phyloP scores from a whole-genome alignment of 2,113 vertebrate genomes.

The Aspiorhynchus laticeps region DNA sequence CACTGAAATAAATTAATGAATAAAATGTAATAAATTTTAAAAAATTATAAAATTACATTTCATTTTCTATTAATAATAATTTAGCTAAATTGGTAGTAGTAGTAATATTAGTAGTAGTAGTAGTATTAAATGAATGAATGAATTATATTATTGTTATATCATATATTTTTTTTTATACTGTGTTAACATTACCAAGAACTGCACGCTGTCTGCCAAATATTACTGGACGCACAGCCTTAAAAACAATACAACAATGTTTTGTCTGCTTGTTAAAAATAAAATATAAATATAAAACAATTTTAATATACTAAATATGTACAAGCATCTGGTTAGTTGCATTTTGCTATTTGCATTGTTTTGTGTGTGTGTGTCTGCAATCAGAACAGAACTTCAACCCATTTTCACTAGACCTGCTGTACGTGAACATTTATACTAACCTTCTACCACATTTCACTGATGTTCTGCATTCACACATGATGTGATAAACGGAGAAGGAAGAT shows the following conservation, averaged over 20 bases:
- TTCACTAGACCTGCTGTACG: background rate
- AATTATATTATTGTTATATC: no score
- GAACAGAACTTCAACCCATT: background rate
- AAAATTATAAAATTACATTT: no score
- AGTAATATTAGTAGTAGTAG: no score
- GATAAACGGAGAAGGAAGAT: slow-evolving; percentile 22
- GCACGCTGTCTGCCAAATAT: background rate
- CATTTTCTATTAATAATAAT: no score
- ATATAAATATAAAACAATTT: no score
- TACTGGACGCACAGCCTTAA: background rate
- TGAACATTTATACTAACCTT: slow-evolving; percentile 35
- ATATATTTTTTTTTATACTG: background rate
- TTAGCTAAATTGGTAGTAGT: no score
- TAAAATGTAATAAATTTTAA: no score
- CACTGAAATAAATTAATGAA: background rate
- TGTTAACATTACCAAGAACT: background rate
- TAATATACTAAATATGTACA: background rate
- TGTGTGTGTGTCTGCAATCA: background rate
- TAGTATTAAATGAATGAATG: no score
- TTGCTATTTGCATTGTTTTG: background rate
- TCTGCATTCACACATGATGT: slow-evolving; percentile 12
- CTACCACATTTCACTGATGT: background rate
- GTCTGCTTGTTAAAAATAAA: background rate
- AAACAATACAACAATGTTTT: background rate
- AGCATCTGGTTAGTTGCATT: background rate